Conservation (phyloP, 2,797 vertebrate species). For the Enteromius thamalakanensis region DNA sequence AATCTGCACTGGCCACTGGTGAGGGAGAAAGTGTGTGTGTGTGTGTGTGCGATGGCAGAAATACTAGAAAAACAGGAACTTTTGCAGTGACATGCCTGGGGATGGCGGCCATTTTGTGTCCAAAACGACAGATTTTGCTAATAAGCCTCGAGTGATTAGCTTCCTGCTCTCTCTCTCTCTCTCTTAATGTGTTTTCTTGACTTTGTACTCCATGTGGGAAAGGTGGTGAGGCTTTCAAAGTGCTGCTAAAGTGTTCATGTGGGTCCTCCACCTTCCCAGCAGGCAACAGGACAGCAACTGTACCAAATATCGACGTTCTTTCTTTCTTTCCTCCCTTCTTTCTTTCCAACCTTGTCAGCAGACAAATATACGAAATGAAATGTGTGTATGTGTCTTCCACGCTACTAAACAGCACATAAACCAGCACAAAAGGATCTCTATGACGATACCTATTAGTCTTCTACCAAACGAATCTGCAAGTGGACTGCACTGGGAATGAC, state of each 20-base stretch:
- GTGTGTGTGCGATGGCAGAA: conserved; percentile 28
- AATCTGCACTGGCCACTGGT: conserved; percentile 5
- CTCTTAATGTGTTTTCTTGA: conserved; percentile 42
- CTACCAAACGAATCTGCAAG: conserved; percentile 51
- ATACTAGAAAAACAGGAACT: conserved; percentile 40
- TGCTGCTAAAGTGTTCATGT: conserved; percentile 72
- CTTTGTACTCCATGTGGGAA: conserved; percentile 55
- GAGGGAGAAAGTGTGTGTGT: conserved; percentile 39
- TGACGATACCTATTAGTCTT: conserved; percentile 58
- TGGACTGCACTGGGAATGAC: conserved; percentile 64
- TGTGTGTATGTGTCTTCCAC: conserved; percentile 53
- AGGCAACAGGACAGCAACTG: conserved; percentile 59
- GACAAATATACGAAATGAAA: conserved; percentile 47
- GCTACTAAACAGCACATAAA: conserved; percentile 56
- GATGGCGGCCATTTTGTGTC: conserved; percentile 34
- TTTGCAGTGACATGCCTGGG: conserved; percentile 22
- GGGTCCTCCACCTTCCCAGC: conserved; percentile 71
- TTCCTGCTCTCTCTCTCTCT: conserved; percentile 10
- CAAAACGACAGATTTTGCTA: conserved; percentile 11
- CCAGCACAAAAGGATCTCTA: conserved; percentile 58
- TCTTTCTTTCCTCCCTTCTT: not conserved
- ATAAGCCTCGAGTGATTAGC: conserved; percentile 31
- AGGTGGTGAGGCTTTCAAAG: conserved; percentile 72
- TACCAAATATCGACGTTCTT: conserved; percentile 29
- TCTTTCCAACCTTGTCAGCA: conserved; percentile 44